phyloP scores from a whole-genome alignment of 2,888 invertebrate species.

The Melitaea athalia region DNA sequence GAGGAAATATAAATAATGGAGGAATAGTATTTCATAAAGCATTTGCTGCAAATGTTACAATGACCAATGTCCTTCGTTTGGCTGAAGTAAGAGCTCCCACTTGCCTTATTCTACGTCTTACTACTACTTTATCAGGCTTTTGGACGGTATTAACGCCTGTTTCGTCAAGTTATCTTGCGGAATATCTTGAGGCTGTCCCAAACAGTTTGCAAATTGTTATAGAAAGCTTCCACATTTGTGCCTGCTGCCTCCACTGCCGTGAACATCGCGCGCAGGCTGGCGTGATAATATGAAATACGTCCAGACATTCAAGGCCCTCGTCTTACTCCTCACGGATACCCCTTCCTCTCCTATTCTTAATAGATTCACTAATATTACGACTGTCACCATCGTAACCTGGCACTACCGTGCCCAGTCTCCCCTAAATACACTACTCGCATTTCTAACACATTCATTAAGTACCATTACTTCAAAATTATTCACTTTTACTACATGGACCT shows the following conservation, averaged over 20 bases:
- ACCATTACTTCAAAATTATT: neutral
- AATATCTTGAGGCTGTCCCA: too few relatives aligned
- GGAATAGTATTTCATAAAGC: neutral
- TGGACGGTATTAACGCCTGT: too few relatives aligned
- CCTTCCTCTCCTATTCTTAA: too few relatives aligned
- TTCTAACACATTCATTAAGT: neutral
- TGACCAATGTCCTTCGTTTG: neutral
- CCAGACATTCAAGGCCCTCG: too few relatives aligned
- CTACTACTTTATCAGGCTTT: neutral
- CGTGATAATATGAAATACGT: too few relatives aligned
- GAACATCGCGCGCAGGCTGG: neutral
- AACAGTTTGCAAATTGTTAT: too few relatives aligned
- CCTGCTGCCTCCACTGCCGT: neutral
- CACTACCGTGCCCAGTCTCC: too few relatives aligned
- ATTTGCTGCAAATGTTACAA: neutral
- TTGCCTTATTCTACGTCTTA: neutral
- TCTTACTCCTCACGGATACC: too few relatives aligned
- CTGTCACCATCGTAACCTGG: too few relatives aligned
- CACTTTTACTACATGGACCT: neutral
- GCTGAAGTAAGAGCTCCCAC: neutral
- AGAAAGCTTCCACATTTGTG: too few relatives aligned
- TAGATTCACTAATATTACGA: too few relatives aligned
- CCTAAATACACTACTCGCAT: neutral
- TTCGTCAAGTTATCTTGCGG: too few relatives aligned
- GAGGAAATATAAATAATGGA: constrained; percentile 22